phyloP scores from a whole-genome alignment of 2,888 invertebrate genomes.

The Cotesia congregata region DNA sequence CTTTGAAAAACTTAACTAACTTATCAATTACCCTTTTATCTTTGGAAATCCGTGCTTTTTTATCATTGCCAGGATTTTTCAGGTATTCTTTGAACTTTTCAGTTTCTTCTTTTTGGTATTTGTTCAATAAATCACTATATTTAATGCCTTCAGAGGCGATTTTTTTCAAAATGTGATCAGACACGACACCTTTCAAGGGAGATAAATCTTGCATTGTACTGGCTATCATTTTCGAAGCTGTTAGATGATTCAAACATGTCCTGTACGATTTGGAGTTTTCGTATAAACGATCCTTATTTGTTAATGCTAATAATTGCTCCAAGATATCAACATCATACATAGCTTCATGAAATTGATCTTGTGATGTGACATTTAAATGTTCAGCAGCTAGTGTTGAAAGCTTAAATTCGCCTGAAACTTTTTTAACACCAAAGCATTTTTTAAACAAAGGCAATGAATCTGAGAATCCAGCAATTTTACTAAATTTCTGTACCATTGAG shows the following conservation, averaged over 20 bases:
- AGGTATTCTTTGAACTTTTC: not conserved
- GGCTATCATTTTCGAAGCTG: not conserved
- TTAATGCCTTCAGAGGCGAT: slow-evolving; percentile 21
- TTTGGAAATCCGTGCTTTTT: not conserved
- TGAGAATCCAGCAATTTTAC: slow-evolving; percentile 40
- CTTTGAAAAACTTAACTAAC: not conserved
- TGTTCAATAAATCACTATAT: not conserved
- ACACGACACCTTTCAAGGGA: slow-evolving; percentile 30
- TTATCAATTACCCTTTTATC: not conserved
- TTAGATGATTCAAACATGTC: no score
- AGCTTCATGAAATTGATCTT: slow-evolving; percentile 33
- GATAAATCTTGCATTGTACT: slow-evolving; percentile 19
- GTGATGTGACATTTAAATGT: slow-evolving; percentile 9
- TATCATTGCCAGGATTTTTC: not conserved
- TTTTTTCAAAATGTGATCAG: slow-evolving; percentile 29
- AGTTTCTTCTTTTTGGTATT: not conserved
- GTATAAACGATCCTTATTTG: slow-evolving; percentile 19
- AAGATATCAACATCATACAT: slow-evolving; percentile 37
- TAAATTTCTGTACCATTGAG: slow-evolving; percentile 36
- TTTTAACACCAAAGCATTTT: slow-evolving; percentile 23
- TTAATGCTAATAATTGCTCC: slow-evolving; percentile 19
- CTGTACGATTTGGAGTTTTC: not conserved
- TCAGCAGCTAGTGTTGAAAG: slow-evolving; percentile 13
- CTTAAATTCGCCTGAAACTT: slow-evolving; percentile 2
- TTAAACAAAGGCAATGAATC: slow-evolving; percentile 36